Evolutionary conservation across 2,888 invertebrate species (phyloP).

Genomic region (Dione juno): DNA sequence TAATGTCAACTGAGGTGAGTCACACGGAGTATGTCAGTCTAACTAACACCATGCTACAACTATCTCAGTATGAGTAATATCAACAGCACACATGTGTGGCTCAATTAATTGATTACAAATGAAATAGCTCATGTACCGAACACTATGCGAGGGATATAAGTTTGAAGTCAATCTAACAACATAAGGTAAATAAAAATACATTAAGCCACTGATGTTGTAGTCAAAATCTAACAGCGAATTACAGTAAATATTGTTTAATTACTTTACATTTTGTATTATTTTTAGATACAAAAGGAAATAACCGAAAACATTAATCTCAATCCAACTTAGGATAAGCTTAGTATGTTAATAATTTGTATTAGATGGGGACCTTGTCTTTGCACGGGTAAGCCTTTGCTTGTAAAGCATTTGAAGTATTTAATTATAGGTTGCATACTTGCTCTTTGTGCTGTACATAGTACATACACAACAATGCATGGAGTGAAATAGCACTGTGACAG

Average conservation of each 20-base stretch:
- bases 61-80: slow-evolving; percentile 16
- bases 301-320: not conserved
- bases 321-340: not conserved
- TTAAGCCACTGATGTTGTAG: not conserved
- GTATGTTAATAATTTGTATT: slow-evolving; percentile 14
- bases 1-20: slow-evolving; percentile 21
- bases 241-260: too few species aligned
- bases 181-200: not conserved
- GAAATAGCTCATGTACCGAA: not conserved
- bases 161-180: not conserved
- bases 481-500: not conserved
- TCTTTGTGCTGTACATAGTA: slow-evolving; percentile 20
- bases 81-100: not conserved
- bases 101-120: slow-evolving; percentile 7
- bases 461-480: not conserved
- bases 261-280: not conserved
- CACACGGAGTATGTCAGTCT: slow-evolving; percentile 3
- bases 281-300: not conserved
- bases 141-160: not conserved
- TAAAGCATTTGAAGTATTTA: slow-evolving; percentile 29
- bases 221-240: too few species aligned
- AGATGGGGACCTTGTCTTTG: slow-evolving; percentile 9
- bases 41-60: slow-evolving; percentile 16
- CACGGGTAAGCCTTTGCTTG: slow-evolving; percentile 11
- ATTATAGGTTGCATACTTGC: slow-evolving; percentile 21